These are phyloP conservation scores for Megathymus violae DNA, from an alignment of 1,140 invertebrate species.

Conservation along the genomic window DNA sequence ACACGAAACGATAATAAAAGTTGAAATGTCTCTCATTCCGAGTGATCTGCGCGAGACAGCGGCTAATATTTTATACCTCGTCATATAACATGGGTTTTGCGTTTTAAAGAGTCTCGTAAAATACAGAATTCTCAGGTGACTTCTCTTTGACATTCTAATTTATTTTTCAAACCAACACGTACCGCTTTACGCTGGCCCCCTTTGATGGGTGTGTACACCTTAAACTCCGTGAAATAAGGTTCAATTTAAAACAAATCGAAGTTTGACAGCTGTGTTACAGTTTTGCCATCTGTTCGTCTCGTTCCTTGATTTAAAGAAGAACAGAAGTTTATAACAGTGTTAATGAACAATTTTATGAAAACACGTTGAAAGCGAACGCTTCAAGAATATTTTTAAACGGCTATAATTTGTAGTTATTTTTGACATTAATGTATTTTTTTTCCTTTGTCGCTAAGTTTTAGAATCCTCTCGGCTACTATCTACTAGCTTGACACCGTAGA, in stretches of 20 bases:
- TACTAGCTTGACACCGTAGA: no score
- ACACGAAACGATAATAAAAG: constrained; percentile 21
- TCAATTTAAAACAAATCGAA: constrained; percentile 24
- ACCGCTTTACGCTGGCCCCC: constrained; percentile 22
- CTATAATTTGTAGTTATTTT: background rate
- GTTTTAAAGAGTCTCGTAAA: constrained; percentile 54
- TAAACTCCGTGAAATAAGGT: constrained; percentile 12
- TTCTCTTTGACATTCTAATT: constrained; percentile 56
- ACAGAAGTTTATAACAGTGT: constrained; percentile 48
- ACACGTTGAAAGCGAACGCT: constrained; percentile 26
- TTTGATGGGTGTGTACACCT: background rate
- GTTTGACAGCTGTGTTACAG: constrained; percentile 10
- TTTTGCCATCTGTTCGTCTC: constrained; percentile 40
- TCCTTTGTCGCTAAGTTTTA: background rate
- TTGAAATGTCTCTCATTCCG: constrained; percentile 17
- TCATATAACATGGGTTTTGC: constrained; percentile 54
- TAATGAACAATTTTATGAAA: constrained; percentile 54
- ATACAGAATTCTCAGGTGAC: constrained; percentile 65
- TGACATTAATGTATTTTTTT: background rate
- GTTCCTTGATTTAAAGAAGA: constrained; percentile 47
- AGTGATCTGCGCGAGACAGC: constrained; percentile 16
- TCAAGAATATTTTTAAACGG: background rate
- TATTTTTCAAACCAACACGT: constrained; percentile 45
- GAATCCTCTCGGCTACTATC: background rate
- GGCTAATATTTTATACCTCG: constrained; percentile 45